A percentile compares a stretch with the other conserved stretches of the same genome.
phyloP scores from a whole-genome alignment of 2,113 vertebrate species.

The Rhinopomastus cyanomelas region DNA sequence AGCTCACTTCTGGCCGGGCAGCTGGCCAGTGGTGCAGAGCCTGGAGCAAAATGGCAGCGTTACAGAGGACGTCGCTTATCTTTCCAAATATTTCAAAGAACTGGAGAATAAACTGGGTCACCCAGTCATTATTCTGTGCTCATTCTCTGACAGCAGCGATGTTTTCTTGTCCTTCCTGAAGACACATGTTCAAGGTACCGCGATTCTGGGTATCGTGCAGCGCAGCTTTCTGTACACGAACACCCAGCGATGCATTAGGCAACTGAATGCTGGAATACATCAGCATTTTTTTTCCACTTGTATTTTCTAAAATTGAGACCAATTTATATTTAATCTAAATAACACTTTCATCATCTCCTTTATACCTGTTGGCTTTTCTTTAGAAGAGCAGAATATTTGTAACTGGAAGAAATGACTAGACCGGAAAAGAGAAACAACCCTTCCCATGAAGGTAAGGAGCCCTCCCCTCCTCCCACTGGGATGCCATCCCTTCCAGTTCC shows the following conservation, averaged over 20 bases:
- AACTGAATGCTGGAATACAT: no score
- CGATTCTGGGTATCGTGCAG: neutral
- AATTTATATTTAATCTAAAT: neutral
- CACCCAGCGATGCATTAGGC: no score
- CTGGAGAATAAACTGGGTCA: neutral
- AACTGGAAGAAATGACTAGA: neutral
- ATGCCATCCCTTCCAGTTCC: neutral
- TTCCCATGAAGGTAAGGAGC: neutral
- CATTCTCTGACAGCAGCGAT: neutral
- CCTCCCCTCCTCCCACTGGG: neutral
- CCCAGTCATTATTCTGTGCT: neutral
- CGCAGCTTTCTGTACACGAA: no score
- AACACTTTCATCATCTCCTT: neutral
- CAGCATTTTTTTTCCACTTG: neutral
- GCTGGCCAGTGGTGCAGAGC: neutral
- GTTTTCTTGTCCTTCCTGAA: neutral
- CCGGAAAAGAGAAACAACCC: neutral
- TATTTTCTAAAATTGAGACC: neutral
- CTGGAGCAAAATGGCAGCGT: neutral
- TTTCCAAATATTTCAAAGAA: neutral
- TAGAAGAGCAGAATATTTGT: neutral
- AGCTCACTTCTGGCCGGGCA: fast-evolving
- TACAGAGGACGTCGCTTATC: neutral
- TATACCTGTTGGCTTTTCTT: neutral
- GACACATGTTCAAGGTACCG: fast-evolving